Percentiles rank a stretch among this genome's conserved stretches.
These are phyloP conservation scores for Tiphia femorata DNA, from an alignment of 2,888 invertebrate species.

Conservation along the genomic window DNA sequence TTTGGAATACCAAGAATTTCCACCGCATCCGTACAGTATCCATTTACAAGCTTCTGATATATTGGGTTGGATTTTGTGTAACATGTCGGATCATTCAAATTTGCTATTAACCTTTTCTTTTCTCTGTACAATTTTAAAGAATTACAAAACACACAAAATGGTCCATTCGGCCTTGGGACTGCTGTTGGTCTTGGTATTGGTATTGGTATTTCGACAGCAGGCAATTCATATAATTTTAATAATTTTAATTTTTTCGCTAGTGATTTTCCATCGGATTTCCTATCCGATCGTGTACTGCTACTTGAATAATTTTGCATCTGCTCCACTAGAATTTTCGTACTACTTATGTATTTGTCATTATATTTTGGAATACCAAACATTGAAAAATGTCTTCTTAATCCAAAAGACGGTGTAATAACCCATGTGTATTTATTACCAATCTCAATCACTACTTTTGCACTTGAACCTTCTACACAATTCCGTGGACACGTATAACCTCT, in stretches of 20 bases:
- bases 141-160: constrained; percentile 67
- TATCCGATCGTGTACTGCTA: constrained; percentile 49
- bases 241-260: constrained; percentile 59
- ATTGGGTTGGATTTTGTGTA: constrained; percentile 60
- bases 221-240: constrained; percentile 56
- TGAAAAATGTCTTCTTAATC: constrained; percentile 63
- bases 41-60: constrained; percentile 65
- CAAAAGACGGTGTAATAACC: constrained; percentile 65
- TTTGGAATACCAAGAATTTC: constrained; percentile 66
- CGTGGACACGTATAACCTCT: constrained; percentile 66
- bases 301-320: constrained; percentile 48
- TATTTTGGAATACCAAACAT: constrained; percentile 66
- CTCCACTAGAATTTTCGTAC: constrained; percentile 51
- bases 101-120: constrained; percentile 57
- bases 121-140: constrained; percentile 64
- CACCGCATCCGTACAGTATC: constrained; percentile 65
- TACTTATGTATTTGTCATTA: constrained; percentile 52
- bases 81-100: constrained; percentile 59
- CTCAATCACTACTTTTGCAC: constrained; percentile 66
- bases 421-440: constrained; percentile 69
- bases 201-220: constrained; percentile 38
- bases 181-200: too few relatives aligned
- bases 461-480: constrained; percentile 64
- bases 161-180: constrained; percentile 63
- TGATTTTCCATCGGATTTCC: constrained; percentile 60